Conservation (phyloP, 2,888 invertebrate genomes). For the Troides aeacus region DNA sequence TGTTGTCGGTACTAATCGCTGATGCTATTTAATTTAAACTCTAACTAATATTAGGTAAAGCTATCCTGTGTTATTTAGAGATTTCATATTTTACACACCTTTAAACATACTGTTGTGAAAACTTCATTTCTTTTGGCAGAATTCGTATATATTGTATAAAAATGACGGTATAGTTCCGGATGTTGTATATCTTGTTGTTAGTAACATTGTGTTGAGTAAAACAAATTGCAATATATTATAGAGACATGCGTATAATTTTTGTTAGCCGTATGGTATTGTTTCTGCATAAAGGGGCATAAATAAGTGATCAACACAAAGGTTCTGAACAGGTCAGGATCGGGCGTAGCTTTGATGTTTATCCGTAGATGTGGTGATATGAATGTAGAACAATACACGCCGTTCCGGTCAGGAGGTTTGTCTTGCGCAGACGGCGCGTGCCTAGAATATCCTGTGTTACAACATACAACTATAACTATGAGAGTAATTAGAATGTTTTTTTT, state of each 20-base stretch:
- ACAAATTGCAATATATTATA: neutral
- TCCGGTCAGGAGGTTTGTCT: conserved; percentile 43
- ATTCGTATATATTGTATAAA: neutral
- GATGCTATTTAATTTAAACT: neutral
- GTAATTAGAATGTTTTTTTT: neutral
- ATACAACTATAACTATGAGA: conserved; percentile 54
- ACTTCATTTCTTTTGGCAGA: too few species aligned
- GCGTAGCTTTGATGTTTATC: conserved; percentile 17
- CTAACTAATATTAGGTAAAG: too few species aligned
- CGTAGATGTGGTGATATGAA: conserved; percentile 12
- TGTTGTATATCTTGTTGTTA: neutral
- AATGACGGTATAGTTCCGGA: neutral
- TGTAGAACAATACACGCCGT: conserved; percentile 52
- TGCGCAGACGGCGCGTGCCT: conserved; percentile 41
- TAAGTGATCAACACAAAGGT: conserved; percentile 13
- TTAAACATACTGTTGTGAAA: too few species aligned
- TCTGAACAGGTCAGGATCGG: conserved; percentile 5
- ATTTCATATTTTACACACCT: too few species aligned
- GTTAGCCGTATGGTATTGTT: conserved; percentile 8
- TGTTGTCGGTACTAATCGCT: neutral
- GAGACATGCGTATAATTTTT: neutral
- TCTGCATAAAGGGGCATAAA: conserved; percentile 13
- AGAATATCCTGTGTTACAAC: conserved; percentile 26
- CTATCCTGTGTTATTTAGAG: too few species aligned
- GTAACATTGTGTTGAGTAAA: neutral